These are phyloP conservation scores for Paedocypris sp. DNA, from an alignment of 2,113 vertebrate genomes.

Conservation along the genomic window DNA sequence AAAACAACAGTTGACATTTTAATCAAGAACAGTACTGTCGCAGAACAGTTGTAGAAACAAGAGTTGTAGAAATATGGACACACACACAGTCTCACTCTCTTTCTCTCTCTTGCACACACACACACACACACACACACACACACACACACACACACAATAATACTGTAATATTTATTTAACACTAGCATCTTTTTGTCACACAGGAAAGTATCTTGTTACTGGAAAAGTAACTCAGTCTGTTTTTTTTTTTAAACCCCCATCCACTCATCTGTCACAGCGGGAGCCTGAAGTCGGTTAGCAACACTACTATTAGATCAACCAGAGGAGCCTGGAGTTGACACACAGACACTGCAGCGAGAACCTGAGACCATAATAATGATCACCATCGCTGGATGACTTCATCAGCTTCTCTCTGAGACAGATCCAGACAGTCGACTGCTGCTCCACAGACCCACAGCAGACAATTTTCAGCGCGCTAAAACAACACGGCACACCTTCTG, in stretches of 20 bases:
- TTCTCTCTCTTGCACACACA: too few species aligned
- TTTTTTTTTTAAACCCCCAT: too few species aligned
- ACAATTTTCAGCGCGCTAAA: neutral
- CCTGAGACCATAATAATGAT: neutral
- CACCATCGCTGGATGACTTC: conserved; percentile 3
- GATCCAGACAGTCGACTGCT: neutral
- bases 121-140: too few species aligned
- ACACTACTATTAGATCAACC: neutral
- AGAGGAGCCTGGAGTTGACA: neutral
- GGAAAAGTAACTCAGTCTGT: neutral
- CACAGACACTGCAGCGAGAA: neutral
- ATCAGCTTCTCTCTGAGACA: neutral
- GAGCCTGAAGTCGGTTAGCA: conserved; percentile 1
- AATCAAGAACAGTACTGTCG: too few species aligned
- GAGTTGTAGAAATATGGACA: too few species aligned
- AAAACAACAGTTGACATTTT: too few species aligned
- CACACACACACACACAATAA: too few species aligned
- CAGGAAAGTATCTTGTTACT: neutral
- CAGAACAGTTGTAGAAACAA: too few species aligned
- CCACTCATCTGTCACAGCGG: conserved; percentile 1
- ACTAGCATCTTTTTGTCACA: neutral
- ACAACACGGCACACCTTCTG: neutral
- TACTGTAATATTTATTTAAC: too few species aligned
- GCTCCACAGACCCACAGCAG: neutral
- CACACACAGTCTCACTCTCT: too few species aligned